These are phyloP conservation scores for Psylliodes chrysocephalus DNA, from an alignment of 2,888 invertebrate species.

Conservation along the genomic window DNA sequence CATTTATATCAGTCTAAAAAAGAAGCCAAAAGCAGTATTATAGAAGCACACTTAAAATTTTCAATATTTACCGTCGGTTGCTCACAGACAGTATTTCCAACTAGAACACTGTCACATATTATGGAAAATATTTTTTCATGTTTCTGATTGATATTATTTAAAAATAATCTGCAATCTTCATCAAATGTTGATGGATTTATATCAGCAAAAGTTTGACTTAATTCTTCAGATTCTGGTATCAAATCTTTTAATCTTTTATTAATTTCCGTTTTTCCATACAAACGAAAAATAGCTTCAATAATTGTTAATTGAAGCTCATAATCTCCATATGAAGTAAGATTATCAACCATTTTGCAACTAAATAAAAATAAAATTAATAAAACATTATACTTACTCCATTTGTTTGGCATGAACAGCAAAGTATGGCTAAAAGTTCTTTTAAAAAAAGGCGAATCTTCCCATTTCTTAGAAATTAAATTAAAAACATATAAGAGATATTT, in stretches of 20 bases:
- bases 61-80: conserved; percentile 30
- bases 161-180: conserved; percentile 33
- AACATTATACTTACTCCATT: background rate
- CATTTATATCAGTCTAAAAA: conserved; percentile 25
- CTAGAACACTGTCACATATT: conserved; percentile 25
- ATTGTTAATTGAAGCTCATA: conserved; percentile 38
- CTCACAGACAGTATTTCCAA: conserved; percentile 21
- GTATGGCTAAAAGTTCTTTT: too few relatives aligned
- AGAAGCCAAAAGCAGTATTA: too few relatives aligned
- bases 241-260: conserved; percentile 23
- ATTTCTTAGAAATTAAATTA: too few relatives aligned
- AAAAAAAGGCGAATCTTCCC: too few relatives aligned
- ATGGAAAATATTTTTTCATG: conserved; percentile 37
- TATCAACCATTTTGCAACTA: conserved; percentile 37
- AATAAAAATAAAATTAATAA: conserved; percentile 9
- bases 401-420: too few relatives aligned
- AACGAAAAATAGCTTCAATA: conserved; percentile 33
- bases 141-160: conserved; percentile 32
- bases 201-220: conserved; percentile 28
- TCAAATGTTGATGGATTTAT: conserved; percentile 31
- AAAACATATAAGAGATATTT: too few relatives aligned
- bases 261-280: conserved; percentile 30
- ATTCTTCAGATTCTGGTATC: conserved; percentile 36
- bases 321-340: conserved; percentile 35
- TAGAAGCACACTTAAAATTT: too few relatives aligned